Conservation (phyloP, 2,113 vertebrate genomes). For the Odontophorus gujanensis region DNA sequence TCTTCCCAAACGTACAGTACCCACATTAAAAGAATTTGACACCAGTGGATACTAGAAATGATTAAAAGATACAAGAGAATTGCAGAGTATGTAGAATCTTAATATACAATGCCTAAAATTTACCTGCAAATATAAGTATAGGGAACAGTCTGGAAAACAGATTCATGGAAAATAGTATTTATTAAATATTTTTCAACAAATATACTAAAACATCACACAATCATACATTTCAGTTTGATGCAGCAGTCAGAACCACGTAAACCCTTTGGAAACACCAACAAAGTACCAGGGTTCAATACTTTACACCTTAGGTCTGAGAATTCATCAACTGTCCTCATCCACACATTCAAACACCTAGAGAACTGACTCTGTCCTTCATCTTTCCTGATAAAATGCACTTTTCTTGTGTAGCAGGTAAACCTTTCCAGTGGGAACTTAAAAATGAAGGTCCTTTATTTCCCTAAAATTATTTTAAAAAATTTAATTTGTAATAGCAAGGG, state of each 20-base stretch:
- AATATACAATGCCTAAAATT: background rate
- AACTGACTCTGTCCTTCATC: background rate
- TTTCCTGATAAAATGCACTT: background rate
- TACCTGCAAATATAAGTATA: background rate
- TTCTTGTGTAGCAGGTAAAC: background rate
- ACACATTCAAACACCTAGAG: background rate
- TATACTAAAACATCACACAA: background rate
- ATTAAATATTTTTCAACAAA: background rate
- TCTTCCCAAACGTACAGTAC: background rate
- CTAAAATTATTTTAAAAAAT: background rate
- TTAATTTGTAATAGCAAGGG: background rate
- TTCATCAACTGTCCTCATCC: background rate
- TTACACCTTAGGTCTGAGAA: background rate
- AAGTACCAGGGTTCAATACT: background rate
- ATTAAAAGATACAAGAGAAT: background rate
- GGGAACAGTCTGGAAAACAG: background rate
- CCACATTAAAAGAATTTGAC: background rate
- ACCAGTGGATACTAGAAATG: background rate
- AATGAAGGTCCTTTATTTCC: background rate
- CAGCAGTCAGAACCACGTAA: background rate
- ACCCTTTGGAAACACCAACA: background rate
- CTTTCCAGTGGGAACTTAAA: conserved; percentile 1
- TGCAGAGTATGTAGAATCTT: background rate
- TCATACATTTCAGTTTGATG: background rate
- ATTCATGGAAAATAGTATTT: background rate